Base-by-base conservation (phyloP, 2,888 invertebrate genomes). In the Drosophila picticornis region DNA sequence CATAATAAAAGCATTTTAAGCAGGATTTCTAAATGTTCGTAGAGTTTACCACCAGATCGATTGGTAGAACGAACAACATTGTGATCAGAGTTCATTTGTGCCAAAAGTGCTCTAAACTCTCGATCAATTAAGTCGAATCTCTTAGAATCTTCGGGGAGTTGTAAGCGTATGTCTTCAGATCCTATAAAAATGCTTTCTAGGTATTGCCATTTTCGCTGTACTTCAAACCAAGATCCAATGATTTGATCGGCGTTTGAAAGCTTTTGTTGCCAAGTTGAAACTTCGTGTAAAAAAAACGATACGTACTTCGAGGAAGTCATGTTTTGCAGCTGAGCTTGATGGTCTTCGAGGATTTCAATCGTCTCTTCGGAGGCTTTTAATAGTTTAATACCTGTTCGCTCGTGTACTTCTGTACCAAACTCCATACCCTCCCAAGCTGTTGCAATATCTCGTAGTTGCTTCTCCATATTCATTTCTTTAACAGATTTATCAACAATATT, bases 381-480 rank as follows among this genome's bases (percentile, higher is more conserved):
- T 72, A 98, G 91, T 77, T 95, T 95, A 22, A 96, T 93, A 66
- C 96, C 95, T 0, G 98, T 98, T 78, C 98, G 94, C n/a, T 97
- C 96, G 90, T 99, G 98, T 11, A 94, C 87, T 60, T 96, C 96
- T 68, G 96, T 95, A 50, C 95, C 96, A 83, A 99, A 98, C 91
- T 97, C 97, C 95, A 98, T 96, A 4, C 93, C 93, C 1, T 95
- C 94, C 98, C 99, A 99, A 0, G 96, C 97, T 6, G 94, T 94
- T 72, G 96, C 95, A 86, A 99, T 94, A 92, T 99, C 99, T 81
- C 96, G 96, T 11, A 99, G 94, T 0, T 96, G 96, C 93, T 98
- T 98, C 92, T 99, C 99, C 98, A 99, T 99, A n/a, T 96, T 96
- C 95, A 97, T 96, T 94, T 99, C 99, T 92, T 99, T 99, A 0